Evolutionary conservation across 2,888 invertebrate genomes (phyloP), one percentile per base, ranked within the genome.

Genomic region (Hydraecia micacea): DNA sequence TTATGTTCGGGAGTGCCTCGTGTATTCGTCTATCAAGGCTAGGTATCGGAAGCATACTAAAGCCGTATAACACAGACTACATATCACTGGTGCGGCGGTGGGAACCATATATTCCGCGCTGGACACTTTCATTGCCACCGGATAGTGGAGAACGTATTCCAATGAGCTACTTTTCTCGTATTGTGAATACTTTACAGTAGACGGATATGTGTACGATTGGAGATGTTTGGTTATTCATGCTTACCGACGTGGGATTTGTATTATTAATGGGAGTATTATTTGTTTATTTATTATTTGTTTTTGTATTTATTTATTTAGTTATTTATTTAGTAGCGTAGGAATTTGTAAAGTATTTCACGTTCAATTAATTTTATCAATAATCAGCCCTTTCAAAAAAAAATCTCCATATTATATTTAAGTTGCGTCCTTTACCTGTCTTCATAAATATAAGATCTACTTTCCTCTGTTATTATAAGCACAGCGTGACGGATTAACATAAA

Each of bases 51-150:
- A 42, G 28, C 46, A 52, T 32, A 81, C 49, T 52, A 66, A 75
- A 83, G 67, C 73, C 25, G 32, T 78, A 73, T 75, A 84, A 68
- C 62, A 25, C 32, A n/a, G 46, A 32, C 77, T 55, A 73, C 81
- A 78, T 68, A 60, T 87, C 81, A 76, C 71, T 58, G n/a, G 3
- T 63, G 36, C 36, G 55, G 73, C 62, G 32, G 55, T 65, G 68
- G 68, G 72, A 60, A 71, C 81, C 52, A 85, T 87, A 84, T 81
- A 86, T 86, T 52, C 18, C n/a, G 25, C 42, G 0, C 70, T 74
- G 85, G 86, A 86, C 86, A 86, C 76, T 87, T 86, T 86, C 86
- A 86, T 86, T 86, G 86, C 81, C 25, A 49, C 49, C 73, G 75
- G 73, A 84, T 77, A 76, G 63, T 9, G 39, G 32, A 55, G 49